A percentile compares a stretch with the other conserved stretches of the same genome.
phyloP scores from a whole-genome alignment of 2,113 vertebrate genomes.

The Catagonus wagneri region DNA sequence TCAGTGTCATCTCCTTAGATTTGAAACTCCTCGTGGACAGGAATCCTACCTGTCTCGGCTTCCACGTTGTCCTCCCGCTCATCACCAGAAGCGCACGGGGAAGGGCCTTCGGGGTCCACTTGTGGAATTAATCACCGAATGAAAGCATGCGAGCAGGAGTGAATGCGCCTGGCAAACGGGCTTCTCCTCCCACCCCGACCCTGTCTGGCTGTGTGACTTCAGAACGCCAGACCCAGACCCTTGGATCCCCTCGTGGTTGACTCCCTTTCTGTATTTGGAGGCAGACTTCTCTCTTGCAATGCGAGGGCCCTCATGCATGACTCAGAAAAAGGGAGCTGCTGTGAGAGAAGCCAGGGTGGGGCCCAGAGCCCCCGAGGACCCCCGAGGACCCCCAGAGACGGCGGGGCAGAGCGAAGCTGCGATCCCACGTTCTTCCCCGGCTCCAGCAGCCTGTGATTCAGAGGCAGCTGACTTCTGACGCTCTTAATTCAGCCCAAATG shows the following conservation, averaged over 20 bases:
- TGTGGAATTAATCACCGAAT: not conserved
- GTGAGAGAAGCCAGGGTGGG: not conserved
- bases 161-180: not conserved
- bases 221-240: not conserved
- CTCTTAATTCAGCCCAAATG: slow-evolving; percentile 81
- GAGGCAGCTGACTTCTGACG: slow-evolving; percentile 79
- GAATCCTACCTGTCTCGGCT: not conserved
- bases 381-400: not conserved
- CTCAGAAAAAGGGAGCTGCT: not conserved
- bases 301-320: not conserved
- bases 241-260: not conserved
- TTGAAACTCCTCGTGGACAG: not conserved
- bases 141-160: not conserved
- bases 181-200: not conserved
- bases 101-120: not conserved
- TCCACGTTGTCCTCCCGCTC: not conserved
- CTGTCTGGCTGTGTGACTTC: slow-evolving; percentile 56
- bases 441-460: slow-evolving; percentile 68
- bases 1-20: not conserved
- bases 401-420: not conserved
- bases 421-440: not conserved
- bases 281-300: not conserved
- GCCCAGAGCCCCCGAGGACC: not conserved
- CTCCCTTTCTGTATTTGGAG: not conserved
- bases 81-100: not conserved